phyloP scores from a whole-genome alignment of 92 coral and sea anemone species.

The Metridium senile region DNA sequence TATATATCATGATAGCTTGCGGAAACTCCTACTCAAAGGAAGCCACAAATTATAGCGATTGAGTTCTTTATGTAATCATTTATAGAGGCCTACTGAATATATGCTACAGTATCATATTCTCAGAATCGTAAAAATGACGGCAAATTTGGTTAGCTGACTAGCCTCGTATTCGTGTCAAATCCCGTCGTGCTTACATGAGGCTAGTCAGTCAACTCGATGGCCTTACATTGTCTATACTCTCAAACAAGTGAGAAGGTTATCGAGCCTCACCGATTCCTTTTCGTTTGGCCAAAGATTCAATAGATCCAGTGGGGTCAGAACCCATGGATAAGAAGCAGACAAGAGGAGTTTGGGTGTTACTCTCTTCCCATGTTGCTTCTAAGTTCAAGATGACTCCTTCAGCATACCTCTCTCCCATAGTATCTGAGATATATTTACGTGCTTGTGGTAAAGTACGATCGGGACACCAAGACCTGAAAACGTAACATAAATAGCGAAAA shows the following conservation, averaged over 20 bases:
- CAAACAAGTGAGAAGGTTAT: background rate
- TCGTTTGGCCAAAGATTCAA: constrained; percentile 83
- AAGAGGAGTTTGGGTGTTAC: constrained; percentile 78
- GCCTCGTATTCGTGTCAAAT: too few species aligned
- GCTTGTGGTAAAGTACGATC: constrained; percentile 94
- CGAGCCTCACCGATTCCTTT: constrained; percentile 70
- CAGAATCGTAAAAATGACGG: too few species aligned
- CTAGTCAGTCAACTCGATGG: too few species aligned
- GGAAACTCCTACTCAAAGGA: too few species aligned
- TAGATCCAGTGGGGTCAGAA: constrained; percentile 90
- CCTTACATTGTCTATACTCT: too few species aligned
- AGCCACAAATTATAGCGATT: too few species aligned
- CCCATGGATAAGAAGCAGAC: constrained; percentile 93
- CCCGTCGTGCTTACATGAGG: too few species aligned
- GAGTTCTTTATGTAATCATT: too few species aligned
- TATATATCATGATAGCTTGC: background rate
- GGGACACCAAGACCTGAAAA: constrained; percentile 94
- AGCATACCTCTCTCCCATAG: constrained; percentile 88
- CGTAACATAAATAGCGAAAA: background rate
- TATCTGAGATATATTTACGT: constrained; percentile 81
- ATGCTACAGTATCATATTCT: too few species aligned
- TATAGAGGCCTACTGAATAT: too few species aligned
- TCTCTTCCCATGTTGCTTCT: constrained; percentile 93
- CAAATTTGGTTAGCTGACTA: too few species aligned
- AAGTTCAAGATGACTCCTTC: constrained; percentile 91